These are phyloP conservation scores for Gandaritis pyraliata DNA, from an alignment of 2,888 invertebrate species.

Conservation along the genomic window DNA sequence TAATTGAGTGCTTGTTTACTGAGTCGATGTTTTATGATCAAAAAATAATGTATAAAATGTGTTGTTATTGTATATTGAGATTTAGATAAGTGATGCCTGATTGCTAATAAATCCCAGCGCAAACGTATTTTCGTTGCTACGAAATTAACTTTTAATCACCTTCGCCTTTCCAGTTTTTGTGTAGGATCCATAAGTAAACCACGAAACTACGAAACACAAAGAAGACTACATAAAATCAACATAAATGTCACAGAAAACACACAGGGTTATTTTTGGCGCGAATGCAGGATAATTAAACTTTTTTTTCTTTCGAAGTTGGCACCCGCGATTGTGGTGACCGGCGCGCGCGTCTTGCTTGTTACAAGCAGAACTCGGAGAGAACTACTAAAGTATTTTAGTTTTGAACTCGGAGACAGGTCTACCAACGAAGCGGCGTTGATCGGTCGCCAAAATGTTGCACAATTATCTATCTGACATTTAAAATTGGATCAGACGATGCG, in stretches of 20 bases:
- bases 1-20: neutral
- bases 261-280: conserved; percentile 45
- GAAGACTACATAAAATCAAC: conserved; percentile 44
- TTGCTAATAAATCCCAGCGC: conserved; percentile 18
- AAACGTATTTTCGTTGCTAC: conserved; percentile 30
- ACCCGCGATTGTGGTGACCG: conserved; percentile 41
- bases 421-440: conserved; percentile 61
- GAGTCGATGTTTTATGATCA: conserved; percentile 3
- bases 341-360: conserved; percentile 43
- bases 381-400: conserved; percentile 66
- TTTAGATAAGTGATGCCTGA: conserved; percentile 23
- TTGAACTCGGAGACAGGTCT: conserved; percentile 59
- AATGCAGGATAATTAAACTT: conserved; percentile 43
- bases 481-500: conserved; percentile 78
- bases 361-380: conserved; percentile 48
- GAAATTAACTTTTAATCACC: conserved; percentile 62
- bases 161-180: conserved; percentile 74
- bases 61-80: conserved; percentile 24
- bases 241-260: conserved; percentile 53
- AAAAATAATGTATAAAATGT: conserved; percentile 5
- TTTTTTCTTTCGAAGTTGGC: conserved; percentile 38
- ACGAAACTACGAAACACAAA: conserved; percentile 33
- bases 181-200: conserved; percentile 39
- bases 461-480: conserved; percentile 84
- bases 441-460: conserved; percentile 78